These are phyloP conservation scores for Dicrostonyx torquatus DNA, from an alignment of 2,797 vertebrate genomes.

Conservation along the genomic window DNA sequence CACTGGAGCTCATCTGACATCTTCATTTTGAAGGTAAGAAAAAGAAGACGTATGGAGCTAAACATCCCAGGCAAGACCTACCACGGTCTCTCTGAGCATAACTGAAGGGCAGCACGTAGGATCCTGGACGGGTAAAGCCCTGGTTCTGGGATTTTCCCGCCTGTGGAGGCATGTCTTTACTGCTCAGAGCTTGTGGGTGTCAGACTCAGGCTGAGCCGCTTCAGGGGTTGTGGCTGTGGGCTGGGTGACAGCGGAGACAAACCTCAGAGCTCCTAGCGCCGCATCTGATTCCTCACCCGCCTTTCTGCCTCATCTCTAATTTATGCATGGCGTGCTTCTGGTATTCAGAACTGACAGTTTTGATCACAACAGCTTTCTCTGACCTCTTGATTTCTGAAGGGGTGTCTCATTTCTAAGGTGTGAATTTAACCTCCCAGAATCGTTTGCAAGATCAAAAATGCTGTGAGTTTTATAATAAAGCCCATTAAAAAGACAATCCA, in stretches of 20 bases:
- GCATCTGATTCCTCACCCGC: neutral
- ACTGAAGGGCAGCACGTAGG: neutral
- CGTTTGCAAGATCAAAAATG: constrained; percentile 1
- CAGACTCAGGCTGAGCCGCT: neutral
- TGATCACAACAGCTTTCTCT: neutral
- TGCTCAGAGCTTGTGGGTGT: neutral
- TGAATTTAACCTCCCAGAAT: neutral
- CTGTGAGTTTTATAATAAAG: neutral
- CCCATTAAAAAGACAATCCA: neutral
- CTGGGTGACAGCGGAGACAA: neutral
- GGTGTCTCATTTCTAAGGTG: constrained; percentile 28
- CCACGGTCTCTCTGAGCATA: too few species aligned
- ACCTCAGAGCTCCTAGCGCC: neutral
- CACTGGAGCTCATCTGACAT: neutral
- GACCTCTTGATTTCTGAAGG: constrained; percentile 12
- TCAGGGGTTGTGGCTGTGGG: neutral
- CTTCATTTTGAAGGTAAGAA: neutral
- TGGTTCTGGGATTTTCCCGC: neutral
- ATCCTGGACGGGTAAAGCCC: neutral
- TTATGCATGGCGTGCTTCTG: neutral
- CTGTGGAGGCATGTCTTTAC: neutral
- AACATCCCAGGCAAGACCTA: neutral
- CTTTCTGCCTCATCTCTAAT: constrained; percentile 36
- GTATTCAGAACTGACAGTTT: neutral
- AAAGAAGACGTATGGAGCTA: neutral